Percentiles rank a stretch among this genome's conserved stretches.
Conservation (phyloP, 2,888 invertebrate genomes). For the Uropetala carovei region DNA sequence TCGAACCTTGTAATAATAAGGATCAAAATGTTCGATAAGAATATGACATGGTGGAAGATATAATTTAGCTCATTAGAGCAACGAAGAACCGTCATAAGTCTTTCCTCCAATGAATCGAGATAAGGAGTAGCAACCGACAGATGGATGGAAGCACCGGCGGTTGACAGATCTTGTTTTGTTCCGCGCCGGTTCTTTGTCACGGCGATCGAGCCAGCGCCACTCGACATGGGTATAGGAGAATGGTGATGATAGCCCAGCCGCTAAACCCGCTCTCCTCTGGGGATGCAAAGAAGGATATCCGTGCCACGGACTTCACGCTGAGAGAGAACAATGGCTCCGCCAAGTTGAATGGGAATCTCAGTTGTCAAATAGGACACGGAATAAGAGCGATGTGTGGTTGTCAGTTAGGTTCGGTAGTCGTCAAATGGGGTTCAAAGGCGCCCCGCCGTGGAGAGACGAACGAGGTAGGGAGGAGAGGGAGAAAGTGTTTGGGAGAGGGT, state of each 20-base stretch:
- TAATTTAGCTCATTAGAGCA: too few relatives aligned
- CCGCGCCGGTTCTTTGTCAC: too few relatives aligned
- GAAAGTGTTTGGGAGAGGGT: not conserved
- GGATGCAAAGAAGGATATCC: not conserved
- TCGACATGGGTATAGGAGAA: not conserved
- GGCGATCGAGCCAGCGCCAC: too few relatives aligned
- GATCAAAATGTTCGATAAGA: too few relatives aligned
- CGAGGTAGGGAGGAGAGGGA: not conserved
- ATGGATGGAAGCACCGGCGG: too few relatives aligned
- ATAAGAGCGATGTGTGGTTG: constrained; percentile 52
- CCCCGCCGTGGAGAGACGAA: not conserved
- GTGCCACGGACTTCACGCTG: constrained; percentile 31
- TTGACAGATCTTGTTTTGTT: too few relatives aligned
- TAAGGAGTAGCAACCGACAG: too few relatives aligned
- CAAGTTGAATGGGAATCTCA: constrained; percentile 50
- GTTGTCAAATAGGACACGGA: constrained; percentile 52
- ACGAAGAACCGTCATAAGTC: too few relatives aligned
- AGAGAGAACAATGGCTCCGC: constrained; percentile 55
- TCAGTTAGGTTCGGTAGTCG: constrained; percentile 18
- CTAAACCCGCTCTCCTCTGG: not conserved
- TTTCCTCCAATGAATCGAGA: too few relatives aligned
- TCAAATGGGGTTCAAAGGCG: constrained; percentile 38
- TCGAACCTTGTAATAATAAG: too few relatives aligned
- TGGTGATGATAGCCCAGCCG: not conserved
- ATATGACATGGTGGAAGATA: too few relatives aligned